A percentile compares a stretch with the other conserved stretches of the same genome.
Evolutionary conservation across 1,140 invertebrate species (phyloP).

Genomic region (Diachasma alloeum): DNA sequence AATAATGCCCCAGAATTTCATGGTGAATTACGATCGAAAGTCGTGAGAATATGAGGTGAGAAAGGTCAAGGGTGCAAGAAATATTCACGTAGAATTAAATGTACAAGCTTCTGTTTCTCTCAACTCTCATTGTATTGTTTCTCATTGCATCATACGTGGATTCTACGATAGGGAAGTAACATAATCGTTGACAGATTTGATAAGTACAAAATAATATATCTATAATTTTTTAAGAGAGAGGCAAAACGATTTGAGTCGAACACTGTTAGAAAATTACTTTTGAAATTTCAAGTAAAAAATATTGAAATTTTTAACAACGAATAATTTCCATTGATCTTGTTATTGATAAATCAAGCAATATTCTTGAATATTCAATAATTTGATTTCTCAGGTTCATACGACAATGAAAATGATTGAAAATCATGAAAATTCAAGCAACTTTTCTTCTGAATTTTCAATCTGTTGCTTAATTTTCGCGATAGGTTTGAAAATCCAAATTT

Average conservation of each 20-base stretch:
- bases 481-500: too few relatives aligned
- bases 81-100: not conserved
- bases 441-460: too few relatives aligned
- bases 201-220: constrained; percentile 1
- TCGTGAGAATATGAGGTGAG: not conserved
- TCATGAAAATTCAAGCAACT: too few relatives aligned
- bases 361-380: too few relatives aligned
- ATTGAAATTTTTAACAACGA: too few relatives aligned
- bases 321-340: too few relatives aligned
- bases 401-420: too few relatives aligned
- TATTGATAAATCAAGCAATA: too few relatives aligned
- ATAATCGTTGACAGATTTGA: not conserved
- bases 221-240: not conserved
- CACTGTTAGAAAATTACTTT: too few relatives aligned
- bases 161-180: not conserved
- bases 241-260: not conserved
- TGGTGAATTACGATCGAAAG: not conserved
- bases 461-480: too few relatives aligned
- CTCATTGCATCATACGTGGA: not conserved
- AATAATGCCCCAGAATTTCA: not conserved
- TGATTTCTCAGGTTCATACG: too few relatives aligned
- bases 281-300: too few relatives aligned
- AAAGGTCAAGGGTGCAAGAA: not conserved
- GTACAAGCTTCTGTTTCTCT: not conserved
- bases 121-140: not conserved